Evolutionary conservation across 1,140 invertebrate species (phyloP), one percentile per base, ranked within the genome.

Genomic region (Elysia chlorotica): DNA sequence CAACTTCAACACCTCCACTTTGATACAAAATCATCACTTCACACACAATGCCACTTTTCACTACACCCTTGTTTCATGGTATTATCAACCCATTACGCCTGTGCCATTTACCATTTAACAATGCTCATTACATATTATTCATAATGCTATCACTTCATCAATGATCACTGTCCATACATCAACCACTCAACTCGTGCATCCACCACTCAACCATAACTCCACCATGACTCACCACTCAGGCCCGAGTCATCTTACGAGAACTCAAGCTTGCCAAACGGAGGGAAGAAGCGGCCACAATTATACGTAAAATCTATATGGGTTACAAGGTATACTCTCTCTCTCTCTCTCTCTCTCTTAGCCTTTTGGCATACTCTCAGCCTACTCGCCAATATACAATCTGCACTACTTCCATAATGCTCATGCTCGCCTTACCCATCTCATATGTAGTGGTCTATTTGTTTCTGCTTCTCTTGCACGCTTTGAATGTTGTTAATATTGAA

Each of bases 281-380:
- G 23, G 67, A 69, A 31, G 67, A 69, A 31, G 67, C 67, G 33
- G 67, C 67, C 19, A 69, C 67, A 6, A 59, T 54, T 36, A 69
- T 69, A n/a, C 41, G 67, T 56, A 69, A 69, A 69, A 69, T 69
- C 25, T 69, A 69, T 69, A 53, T 41, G 57, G 67, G 67, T 56
- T 69, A 36, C 21, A 69, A 69, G 67, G 67, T 71, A 28, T 71
- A 59, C 69, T 48, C 21, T n/a, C 69, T 48, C 23, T 21, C 38
- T 63, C n/a, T 62, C 2, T 57, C 17, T 48, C 33, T 70, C 19
- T 59, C 1, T 59, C 54, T 59, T n/a, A n/a, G n/a, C n/a, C n/a
- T n/a, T n/a, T n/a, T n/a, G n/a, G n/a, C n/a, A n/a, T n/a, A n/a
- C n/a, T n/a, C n/a, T n/a, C n/a, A n/a, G n/a, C n/a, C n/a, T n/a